A percentile compares a stretch with the other conserved stretches of the same genome.
phyloP scores from a whole-genome alignment of 2,888 invertebrate genomes.

The Drosophila helvetica region DNA sequence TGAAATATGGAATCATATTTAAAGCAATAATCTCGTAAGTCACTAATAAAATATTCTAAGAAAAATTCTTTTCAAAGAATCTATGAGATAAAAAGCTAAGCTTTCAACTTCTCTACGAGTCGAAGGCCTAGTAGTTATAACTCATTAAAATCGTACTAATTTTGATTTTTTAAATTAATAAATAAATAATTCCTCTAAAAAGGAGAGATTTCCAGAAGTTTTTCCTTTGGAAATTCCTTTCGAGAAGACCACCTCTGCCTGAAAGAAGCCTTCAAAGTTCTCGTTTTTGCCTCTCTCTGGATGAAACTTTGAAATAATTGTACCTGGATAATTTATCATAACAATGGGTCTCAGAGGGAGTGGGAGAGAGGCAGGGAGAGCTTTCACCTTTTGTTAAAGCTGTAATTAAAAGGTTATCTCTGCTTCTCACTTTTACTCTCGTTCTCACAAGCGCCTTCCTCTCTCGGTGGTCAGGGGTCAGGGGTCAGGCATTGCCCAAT shows the following conservation, averaged over 20 bases:
- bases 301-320: conserved; percentile 17
- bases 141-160: too few relatives aligned
- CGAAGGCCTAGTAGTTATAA: too few relatives aligned
- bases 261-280: too few relatives aligned
- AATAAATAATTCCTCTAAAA: too few relatives aligned
- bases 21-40: too few relatives aligned
- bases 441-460: neutral
- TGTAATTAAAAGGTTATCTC: conserved; percentile 47
- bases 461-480: neutral
- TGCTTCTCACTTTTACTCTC: conserved; percentile 22
- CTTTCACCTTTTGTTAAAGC: conserved; percentile 19
- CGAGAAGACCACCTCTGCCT: neutral
- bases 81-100: too few relatives aligned
- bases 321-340: conserved; percentile 39
- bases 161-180: too few relatives aligned
- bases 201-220: neutral
- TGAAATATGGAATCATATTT: too few relatives aligned
- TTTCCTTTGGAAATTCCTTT: neutral
- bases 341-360: neutral
- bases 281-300: neutral
- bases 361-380: neutral
- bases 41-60: too few relatives aligned
- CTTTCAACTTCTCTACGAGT: too few relatives aligned
- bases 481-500: conserved; percentile 33
- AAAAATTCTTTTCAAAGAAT: too few relatives aligned